Evolutionary conservation across 2,888 invertebrate species (phyloP).

Genomic region (Lasius fuliginosus): DNA sequence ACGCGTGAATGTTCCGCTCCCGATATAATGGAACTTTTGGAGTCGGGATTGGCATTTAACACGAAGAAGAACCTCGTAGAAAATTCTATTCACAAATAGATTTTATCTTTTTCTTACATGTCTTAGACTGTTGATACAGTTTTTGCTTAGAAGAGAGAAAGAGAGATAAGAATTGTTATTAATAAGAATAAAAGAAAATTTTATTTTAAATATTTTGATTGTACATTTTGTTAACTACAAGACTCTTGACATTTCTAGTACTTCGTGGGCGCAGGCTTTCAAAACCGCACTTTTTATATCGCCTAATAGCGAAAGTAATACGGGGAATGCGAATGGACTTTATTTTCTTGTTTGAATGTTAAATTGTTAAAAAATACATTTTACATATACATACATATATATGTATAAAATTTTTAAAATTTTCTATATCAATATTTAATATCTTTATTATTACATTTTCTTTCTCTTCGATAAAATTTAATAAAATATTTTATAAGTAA

Average conservation of each 20-base stretch:
- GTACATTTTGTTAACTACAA: not conserved
- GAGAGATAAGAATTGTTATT: not conserved
- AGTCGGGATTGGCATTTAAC: not conserved
- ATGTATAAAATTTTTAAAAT: too few relatives aligned
- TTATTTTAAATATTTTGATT: not conserved
- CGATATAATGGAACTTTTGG: constrained; percentile 1
- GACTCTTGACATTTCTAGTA: not conserved
- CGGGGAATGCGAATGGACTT: too few relatives aligned
- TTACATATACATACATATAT: too few relatives aligned
- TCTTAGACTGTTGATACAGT: not conserved
- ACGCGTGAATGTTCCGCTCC: not conserved
- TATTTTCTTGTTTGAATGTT: too few relatives aligned
- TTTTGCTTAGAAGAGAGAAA: not conserved
- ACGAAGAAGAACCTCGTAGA: not conserved
- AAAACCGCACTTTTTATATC: too few relatives aligned
- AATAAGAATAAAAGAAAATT: not conserved
- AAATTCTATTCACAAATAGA: not conserved
- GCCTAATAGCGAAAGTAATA: too few relatives aligned
- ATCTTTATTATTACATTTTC: too few relatives aligned
- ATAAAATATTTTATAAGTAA: too few relatives aligned
- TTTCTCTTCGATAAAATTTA: too few relatives aligned
- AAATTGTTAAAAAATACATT: too few relatives aligned
- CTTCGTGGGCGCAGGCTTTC: not conserved
- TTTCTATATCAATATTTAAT: too few relatives aligned
- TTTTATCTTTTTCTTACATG: not conserved